Percentiles rank a stretch among this genome's conserved stretches.
Evolutionary conservation across 2,888 invertebrate species (phyloP).

Genomic region (Nomada lathburiana): DNA sequence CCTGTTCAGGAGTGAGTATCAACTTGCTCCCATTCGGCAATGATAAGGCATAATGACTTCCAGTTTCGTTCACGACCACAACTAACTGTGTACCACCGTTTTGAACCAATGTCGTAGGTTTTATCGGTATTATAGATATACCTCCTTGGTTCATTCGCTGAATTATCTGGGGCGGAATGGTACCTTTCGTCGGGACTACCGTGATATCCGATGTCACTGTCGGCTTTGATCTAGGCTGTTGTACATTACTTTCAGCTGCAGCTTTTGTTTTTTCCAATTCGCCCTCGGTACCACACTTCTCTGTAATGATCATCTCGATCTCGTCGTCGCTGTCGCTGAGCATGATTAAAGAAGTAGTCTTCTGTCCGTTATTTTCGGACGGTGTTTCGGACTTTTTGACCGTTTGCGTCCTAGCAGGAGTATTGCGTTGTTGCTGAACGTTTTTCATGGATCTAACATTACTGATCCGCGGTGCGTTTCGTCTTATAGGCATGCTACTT

Average conservation of each 20-base stretch:
- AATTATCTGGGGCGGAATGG: slow-evolving; percentile 79
- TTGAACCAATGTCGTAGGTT: slow-evolving; percentile 65
- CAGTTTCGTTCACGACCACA: slow-evolving; percentile 82
- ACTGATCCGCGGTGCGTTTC: neutral
- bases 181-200: slow-evolving; percentile 57
- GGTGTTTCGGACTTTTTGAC: neutral
- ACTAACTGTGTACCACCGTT: slow-evolving; percentile 77
- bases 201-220: slow-evolving; percentile 69
- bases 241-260: slow-evolving; percentile 4
- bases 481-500: slow-evolving; percentile 47
- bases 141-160: slow-evolving; percentile 82
- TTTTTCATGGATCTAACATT: slow-evolving; percentile 3
- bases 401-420: slow-evolving; percentile 7
- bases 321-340: slow-evolving; percentile 83
- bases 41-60: slow-evolving; percentile 83
- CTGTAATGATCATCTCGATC: slow-evolving; percentile 81
- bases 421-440: slow-evolving; percentile 12
- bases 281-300: slow-evolving; percentile 54
- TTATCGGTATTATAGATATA: slow-evolving; percentile 81
- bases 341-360: slow-evolving; percentile 80
- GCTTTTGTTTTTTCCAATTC: slow-evolving; percentile 54
- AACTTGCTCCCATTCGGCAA: slow-evolving; percentile 83
- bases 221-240: slow-evolving; percentile 51
- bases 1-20: slow-evolving; percentile 83
- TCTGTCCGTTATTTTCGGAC: slow-evolving; percentile 49